Base-by-base conservation (phyloP, 2,113 vertebrate species). In the Dipodomys spectabilis region DNA sequence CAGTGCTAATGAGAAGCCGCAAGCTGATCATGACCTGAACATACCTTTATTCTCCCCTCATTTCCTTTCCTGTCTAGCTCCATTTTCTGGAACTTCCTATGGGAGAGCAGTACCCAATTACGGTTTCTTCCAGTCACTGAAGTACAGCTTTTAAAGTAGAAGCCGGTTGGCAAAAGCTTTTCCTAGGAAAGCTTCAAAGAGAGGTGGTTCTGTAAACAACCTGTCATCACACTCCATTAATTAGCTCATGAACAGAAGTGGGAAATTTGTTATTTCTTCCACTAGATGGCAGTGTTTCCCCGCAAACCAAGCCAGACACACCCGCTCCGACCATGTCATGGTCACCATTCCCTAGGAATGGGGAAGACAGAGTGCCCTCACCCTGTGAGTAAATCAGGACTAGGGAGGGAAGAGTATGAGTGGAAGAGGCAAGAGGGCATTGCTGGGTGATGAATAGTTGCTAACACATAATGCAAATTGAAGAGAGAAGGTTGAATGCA, bases 211-310 rank as follows among this genome's bases (percentile, higher is more conserved):
- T 64, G 0, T 10, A 10, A 57, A n/a, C 28, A 30, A 45, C 49
- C 53, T 25, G 1, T 28, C 5, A n/a, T 57, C 9, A 39, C 1
- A 13, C 35, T 0, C 15, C 7, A 0, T 7, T 11, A n/a, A 0
- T 6, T 9, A 25, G 19, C 35, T 65, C 15, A 19, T 9, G 69
- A n/a, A 28, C 30, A 62, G 39, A 65, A 74, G 30, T 5, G n/a
- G 25, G n/a, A 71, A 22, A 9, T 2, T 69, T 64, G 74, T 85
- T 73, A 7, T 35, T 86, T 8, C 23, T 64, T 10, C 62, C 97
- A 64, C 91, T 81, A 97, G 97, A 68, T 95, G 97, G 96, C 96
- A 88, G 7, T 72, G 57, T 88, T 88, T 60, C 86, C 22, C 72
- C 32, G 72, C 77, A 65, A 88, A 94, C 69, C 74, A 32, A 30